Evolutionary conservation across 2,113 vertebrate genomes (phyloP).

Genomic region (Nothocercus julius): DNA sequence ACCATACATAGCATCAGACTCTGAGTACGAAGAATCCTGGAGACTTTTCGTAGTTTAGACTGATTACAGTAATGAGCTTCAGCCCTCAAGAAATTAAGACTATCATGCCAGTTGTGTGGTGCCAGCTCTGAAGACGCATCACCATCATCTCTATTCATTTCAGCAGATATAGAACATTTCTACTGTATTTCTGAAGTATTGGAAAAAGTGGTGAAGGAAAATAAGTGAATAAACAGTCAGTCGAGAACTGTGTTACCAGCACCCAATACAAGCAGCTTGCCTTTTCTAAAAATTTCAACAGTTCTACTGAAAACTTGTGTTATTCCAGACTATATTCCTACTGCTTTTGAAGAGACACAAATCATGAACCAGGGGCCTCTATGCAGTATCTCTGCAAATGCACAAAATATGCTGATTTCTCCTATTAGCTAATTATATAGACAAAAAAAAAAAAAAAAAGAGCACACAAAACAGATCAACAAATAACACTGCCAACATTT

Average conservation of each 20-base stretch:
- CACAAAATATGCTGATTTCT: not conserved
- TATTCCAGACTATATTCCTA: not conserved
- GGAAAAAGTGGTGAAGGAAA: not conserved
- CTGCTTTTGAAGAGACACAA: not conserved
- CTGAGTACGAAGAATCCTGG: not conserved
- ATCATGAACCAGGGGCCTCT: not conserved
- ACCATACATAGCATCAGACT: not conserved
- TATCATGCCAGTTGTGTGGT: not conserved
- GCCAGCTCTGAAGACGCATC: not conserved
- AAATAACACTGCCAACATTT: not conserved
- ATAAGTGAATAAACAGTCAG: not conserved
- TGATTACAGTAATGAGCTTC: not conserved
- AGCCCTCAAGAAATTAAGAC: not conserved
- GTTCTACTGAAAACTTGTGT: not conserved
- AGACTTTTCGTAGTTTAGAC: not conserved
- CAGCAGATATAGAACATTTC: not conserved
- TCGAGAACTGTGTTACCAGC: not conserved
- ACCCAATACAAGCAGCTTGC: not conserved
- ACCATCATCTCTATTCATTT: not conserved
- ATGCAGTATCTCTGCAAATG: not conserved
- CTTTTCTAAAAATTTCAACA: not conserved
- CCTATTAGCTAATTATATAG: not conserved
- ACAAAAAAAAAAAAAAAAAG: not conserved
- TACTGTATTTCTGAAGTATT: not conserved
- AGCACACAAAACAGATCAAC: not conserved